Base-by-base conservation (phyloP, 2,113 vertebrate genomes). In the Archocentrus centrarchus region DNA sequence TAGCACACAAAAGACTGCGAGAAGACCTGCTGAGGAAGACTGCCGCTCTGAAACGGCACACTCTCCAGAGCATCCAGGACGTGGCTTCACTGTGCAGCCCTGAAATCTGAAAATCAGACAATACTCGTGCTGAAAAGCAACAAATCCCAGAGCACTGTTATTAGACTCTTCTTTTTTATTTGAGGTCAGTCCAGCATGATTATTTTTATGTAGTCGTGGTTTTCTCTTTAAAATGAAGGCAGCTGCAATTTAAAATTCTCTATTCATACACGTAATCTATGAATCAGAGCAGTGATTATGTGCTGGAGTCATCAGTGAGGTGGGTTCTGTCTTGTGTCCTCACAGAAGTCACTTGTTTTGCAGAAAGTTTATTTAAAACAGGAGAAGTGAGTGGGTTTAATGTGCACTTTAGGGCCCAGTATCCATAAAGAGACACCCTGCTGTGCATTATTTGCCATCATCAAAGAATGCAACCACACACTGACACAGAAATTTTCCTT, bases 381-480 rank as follows among this genome's bases (percentile, higher is more conserved):
- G 20, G 9, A 66, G 24, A 81, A 64, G 58, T 76, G 14, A 22
- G 47, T 76, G 44, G 75, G 39, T 82, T 81, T 66, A 68, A 75
- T 39, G 75, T 83, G 70, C 78, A 76, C 77, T 59, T 59, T 57
- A 30, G 47, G 55, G 27, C 78, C 59, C 24, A 70, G 47, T 60
- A 60, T 22, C 4, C 75, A 75, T 58, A 53, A 64, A 86, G 53
- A 57, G 75, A 80, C 86, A 55, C 50, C 76, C 59, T 47, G n/a
- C 77, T 83, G 79, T 7, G 75, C 79, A 80, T 84, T 83, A 80
- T 90, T 89, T 84, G 75, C 63, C 70, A 77, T 59, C 83, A 80
- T 91, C 80, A 86, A 83, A 85, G 47, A 62, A 75, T 63, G 39
- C 15, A 77, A 81, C 59, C 59, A 41, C 77, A 83, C 10, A 57